Base-by-base conservation (phyloP, 2,888 invertebrate genomes). In the Orthosia gothica region DNA sequence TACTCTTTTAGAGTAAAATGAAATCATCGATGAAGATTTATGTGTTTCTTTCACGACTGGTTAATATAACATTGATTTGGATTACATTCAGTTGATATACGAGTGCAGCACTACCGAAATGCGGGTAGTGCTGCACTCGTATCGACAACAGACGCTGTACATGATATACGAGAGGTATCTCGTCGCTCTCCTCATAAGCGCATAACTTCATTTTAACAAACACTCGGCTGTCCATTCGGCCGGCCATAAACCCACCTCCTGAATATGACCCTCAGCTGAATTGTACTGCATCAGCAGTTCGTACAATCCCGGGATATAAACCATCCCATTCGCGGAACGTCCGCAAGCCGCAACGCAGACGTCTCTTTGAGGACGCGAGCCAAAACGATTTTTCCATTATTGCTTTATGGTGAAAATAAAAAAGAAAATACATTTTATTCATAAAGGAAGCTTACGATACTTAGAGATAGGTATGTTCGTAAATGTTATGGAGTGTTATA, bases 271-370 rank as follows among this genome's bases (percentile, higher is more conserved):
- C 57, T 76, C 61, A 50, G 49, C 66, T 73, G 32, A 47, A 67
- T 59, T n/a, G 47, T 18, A 57, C 62, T 77, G 67, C 71, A 57
- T 79, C 76, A 79, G 77, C 71, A 69, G 70, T 54, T 65, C 55
- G n/a, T 59, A 70, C 68, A 26, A 67, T 75, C 40, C 52, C 23
- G 54, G 59, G 64, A 67, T 75, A 74, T 83, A 79, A 81, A 76
- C 50, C 55, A 54, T 68, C 54, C 66, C 50, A 47, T 65, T 74
- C 52, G 58, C 49, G 54, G 63, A 75, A 74, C 69, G 72, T 70
- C 65, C 12, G 26, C 45, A 15, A 62, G 70, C 65, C 12, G 26
- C 45, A 15, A 62, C 40, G 40, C 40, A 40, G 40, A 40, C 55
- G 72, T 68, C 68, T 58, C 26, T 70, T 55, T 71, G 59, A 52